phyloP scores from a whole-genome alignment of 1,140 invertebrate species.

The Popillia japonica region DNA sequence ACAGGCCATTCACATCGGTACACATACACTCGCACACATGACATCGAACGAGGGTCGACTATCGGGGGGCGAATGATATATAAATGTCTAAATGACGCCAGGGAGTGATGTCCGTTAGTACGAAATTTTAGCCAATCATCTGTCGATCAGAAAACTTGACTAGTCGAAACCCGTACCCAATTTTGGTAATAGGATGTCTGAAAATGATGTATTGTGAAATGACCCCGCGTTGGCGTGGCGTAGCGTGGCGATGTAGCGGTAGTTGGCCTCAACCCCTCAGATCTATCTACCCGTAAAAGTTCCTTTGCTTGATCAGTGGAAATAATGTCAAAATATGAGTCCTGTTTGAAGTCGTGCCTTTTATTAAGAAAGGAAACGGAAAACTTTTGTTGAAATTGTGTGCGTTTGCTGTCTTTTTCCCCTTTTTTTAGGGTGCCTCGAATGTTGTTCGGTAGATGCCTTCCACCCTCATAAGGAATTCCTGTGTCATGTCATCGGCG shows the following conservation, averaged over 20 bases:
- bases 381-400: slow-evolving; percentile 35
- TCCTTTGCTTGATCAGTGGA: slow-evolving; percentile 49
- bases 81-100: slow-evolving; percentile 45
- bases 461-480: not conserved
- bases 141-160: slow-evolving; percentile 43
- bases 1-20: slow-evolving; percentile 19
- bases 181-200: slow-evolving; percentile 55
- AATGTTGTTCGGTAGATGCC: not conserved
- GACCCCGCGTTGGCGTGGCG: slow-evolving; percentile 44
- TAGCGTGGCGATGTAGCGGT: not conserved
- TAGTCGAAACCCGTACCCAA: slow-evolving; percentile 47
- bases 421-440: not conserved
- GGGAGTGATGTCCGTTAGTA: slow-evolving; percentile 46
- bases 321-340: slow-evolving; percentile 50
- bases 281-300: slow-evolving; percentile 32
- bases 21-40: slow-evolving; percentile 6
- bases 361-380: slow-evolving; percentile 37
- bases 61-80: slow-evolving; percentile 46
- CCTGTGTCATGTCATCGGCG: not conserved
- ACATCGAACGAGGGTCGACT: slow-evolving; percentile 18
- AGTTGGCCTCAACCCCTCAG: slow-evolving; percentile 36
- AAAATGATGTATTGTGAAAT: slow-evolving; percentile 55
- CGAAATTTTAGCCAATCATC: slow-evolving; percentile 54
- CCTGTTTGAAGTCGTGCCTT: slow-evolving; percentile 45
- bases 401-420: slow-evolving; percentile 21